These are phyloP conservation scores for Botrylloides violaceus DNA, from an alignment of 23 tunicate genomes.

Conservation along the genomic window DNA sequence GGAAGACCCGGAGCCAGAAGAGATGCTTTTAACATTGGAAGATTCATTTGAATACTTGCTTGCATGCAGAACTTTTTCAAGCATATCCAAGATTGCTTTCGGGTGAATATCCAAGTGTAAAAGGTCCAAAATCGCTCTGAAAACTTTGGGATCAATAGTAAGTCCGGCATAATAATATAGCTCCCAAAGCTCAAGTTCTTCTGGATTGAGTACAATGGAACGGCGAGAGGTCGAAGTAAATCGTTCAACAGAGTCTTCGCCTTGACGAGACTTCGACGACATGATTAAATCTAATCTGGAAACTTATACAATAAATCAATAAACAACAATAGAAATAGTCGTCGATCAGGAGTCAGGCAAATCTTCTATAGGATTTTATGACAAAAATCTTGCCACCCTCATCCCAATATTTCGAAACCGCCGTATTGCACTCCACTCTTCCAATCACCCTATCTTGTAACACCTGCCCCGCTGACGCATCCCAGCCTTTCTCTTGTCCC, in stretches of 20 bases:
- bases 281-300: too few species aligned
- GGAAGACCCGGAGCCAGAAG: too few species aligned
- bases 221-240: background rate
- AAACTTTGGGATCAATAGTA: constrained; percentile 70
- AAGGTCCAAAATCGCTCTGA: constrained; percentile 44
- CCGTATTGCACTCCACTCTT: too few species aligned
- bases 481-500: too few species aligned
- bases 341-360: too few species aligned
- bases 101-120: constrained; percentile 71
- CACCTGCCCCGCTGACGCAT: too few species aligned
- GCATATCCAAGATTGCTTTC: constrained; percentile 50
- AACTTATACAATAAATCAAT: too few species aligned
- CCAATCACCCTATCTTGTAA: too few species aligned
- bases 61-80: constrained; percentile 29
- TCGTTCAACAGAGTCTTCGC: background rate
- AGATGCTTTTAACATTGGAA: background rate
- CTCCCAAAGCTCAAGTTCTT: constrained; percentile 84
- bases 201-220: constrained; percentile 30
- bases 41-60: constrained; percentile 30
- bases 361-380: too few species aligned
- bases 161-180: constrained; percentile 82
- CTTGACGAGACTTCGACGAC: constrained; percentile 9
- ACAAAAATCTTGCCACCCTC: too few species aligned
- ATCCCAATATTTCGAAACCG: too few species aligned
- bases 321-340: too few species aligned